These are phyloP conservation scores for Darevskia mixta DNA, from an alignment of 2,797 vertebrate genomes.

Conservation along the genomic window DNA sequence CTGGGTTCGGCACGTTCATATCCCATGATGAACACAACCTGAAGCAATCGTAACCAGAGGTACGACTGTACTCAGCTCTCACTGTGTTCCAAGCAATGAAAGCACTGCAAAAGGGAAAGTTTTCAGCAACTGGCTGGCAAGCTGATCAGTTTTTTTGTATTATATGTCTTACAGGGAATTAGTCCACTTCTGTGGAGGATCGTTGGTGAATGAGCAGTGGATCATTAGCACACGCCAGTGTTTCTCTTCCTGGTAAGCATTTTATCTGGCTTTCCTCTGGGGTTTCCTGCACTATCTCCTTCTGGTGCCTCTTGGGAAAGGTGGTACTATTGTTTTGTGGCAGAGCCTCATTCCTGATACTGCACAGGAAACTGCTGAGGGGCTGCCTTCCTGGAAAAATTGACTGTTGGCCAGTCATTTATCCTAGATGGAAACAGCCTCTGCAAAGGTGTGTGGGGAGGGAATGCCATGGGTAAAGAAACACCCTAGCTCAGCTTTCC, in stretches of 20 bases:
- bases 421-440: background rate
- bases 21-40: too few species aligned
- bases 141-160: background rate
- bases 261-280: background rate
- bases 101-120: background rate
- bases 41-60: too few species aligned
- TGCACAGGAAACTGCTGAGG: background rate
- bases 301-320: background rate
- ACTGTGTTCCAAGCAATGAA: background rate
- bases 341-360: background rate
- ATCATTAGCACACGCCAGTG: slow-evolving; percentile 96
- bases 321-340: background rate
- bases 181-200: slow-evolving; percentile 94
- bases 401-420: background rate
- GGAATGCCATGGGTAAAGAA: background rate
- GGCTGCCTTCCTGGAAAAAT: background rate
- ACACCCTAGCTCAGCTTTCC: background rate
- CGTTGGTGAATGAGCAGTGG: slow-evolving; percentile 93
- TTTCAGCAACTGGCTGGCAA: background rate
- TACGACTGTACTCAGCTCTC: background rate
- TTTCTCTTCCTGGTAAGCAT: slow-evolving; percentile 93
- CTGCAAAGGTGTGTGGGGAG: background rate
- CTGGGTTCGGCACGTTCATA: too few species aligned
- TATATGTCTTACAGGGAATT: slow-evolving; percentile 81
- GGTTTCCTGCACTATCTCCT: background rate